Percentiles rank a stretch among this genome's conserved stretches.
These are phyloP conservation scores for Drepana falcataria DNA, from an alignment of 2,888 invertebrate genomes.

Conservation along the genomic window DNA sequence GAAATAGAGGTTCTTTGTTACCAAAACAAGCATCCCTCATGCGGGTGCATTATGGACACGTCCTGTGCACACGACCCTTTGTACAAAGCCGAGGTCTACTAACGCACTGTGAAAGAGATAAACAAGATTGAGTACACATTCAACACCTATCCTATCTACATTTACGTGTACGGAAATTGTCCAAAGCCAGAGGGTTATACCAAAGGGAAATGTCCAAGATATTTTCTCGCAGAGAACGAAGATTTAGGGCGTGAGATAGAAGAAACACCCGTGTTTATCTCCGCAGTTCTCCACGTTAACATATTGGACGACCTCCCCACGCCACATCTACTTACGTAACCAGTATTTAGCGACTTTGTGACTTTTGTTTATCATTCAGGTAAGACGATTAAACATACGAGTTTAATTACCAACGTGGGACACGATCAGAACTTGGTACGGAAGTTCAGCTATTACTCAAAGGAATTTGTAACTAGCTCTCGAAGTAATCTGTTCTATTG, in stretches of 20 bases:
- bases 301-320: constrained; percentile 24
- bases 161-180: constrained; percentile 44
- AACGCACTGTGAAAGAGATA: constrained; percentile 40
- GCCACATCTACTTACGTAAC: constrained; percentile 14
- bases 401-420: too few species aligned
- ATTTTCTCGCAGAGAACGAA: constrained; percentile 44
- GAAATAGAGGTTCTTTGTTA: constrained; percentile 39
- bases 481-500: constrained; percentile 52
- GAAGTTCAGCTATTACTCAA: constrained; percentile 29
- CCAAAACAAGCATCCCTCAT: constrained; percentile 43
- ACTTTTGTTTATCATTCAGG: not conserved
- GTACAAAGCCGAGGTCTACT: constrained; percentile 29
- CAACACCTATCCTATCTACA: constrained; percentile 33
- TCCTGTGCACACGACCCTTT: constrained; percentile 37
- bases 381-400: not conserved
- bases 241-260: constrained; percentile 52
- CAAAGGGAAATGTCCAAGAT: constrained; percentile 37
- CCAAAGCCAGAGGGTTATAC: constrained; percentile 34
- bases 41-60: constrained; percentile 58
- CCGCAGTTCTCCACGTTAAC: constrained; percentile 31
- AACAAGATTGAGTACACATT: constrained; percentile 50
- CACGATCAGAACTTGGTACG: constrained; percentile 13
- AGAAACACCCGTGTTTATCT: constrained; percentile 33
- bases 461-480: constrained; percentile 34
- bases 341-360: constrained; percentile 5